Conservation (phyloP, 2,113 vertebrate species). For the Xiphophorus hellerii region DNA sequence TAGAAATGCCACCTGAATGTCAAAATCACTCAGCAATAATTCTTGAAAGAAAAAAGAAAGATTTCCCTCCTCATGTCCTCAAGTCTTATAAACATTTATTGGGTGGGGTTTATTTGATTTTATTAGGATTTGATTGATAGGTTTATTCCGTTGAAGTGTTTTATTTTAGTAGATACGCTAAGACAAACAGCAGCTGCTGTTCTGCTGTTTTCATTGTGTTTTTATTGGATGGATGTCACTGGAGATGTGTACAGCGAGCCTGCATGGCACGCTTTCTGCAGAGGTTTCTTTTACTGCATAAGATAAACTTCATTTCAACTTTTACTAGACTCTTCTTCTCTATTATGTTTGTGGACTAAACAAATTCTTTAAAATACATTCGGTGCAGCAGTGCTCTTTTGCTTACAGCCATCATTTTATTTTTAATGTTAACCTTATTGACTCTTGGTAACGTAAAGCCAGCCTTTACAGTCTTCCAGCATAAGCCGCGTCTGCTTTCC, state of each 20-base stretch:
- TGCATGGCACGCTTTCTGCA: neutral
- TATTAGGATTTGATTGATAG: neutral
- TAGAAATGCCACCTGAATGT: slow-evolving; percentile 73
- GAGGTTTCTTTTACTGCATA: slow-evolving; percentile 12
- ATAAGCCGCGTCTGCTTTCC: neutral
- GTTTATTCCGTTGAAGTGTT: neutral
- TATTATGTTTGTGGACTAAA: neutral
- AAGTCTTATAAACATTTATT: slow-evolving; percentile 38
- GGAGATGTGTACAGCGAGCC: neutral
- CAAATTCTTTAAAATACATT: neutral
- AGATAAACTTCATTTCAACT: neutral
- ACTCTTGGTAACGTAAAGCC: neutral
- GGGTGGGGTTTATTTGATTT: slow-evolving; percentile 14
- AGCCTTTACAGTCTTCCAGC: neutral
- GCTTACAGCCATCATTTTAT: neutral
- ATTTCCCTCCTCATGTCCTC: slow-evolving; percentile 26
- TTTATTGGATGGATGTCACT: neutral
- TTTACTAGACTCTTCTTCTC: neutral
- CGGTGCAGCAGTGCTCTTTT: neutral
- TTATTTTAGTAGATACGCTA: neutral
- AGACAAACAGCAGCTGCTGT: neutral
- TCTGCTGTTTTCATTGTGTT: neutral
- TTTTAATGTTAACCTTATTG: neutral
- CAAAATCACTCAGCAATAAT: slow-evolving; percentile 45
- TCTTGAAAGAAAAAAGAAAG: slow-evolving; percentile 24